phyloP scores from a whole-genome alignment of 2,888 invertebrate species.

The Autographa pulchrina region DNA sequence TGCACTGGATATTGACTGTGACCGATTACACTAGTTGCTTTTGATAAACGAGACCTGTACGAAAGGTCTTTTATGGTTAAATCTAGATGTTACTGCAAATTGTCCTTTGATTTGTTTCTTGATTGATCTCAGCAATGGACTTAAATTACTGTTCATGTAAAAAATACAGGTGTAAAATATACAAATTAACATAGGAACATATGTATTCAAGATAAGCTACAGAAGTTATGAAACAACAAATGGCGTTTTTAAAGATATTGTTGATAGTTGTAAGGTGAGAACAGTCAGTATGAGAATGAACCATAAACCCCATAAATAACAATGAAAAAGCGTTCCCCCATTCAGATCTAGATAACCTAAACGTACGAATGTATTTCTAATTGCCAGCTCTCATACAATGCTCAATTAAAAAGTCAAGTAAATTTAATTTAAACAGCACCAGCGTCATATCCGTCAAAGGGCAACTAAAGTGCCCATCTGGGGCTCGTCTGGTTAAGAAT shows the following conservation, averaged over 20 bases:
- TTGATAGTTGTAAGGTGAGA: too few relatives aligned
- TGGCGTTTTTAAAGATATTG: too few relatives aligned
- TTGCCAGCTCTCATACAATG: constrained; percentile 19
- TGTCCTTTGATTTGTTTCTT: not conserved
- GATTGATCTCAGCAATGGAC: not conserved
- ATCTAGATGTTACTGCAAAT: constrained; percentile 17
- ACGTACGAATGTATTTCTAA: constrained; percentile 45
- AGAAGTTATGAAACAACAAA: too few relatives aligned
- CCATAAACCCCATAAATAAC: constrained; percentile 7
- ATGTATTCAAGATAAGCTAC: too few relatives aligned
- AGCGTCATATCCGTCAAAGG: constrained; percentile 19
- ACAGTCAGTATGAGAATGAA: too few relatives aligned
- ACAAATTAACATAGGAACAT: too few relatives aligned
- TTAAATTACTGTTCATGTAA: too few relatives aligned
- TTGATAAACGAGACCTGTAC: constrained; percentile 50
- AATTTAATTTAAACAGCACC: constrained; percentile 3
- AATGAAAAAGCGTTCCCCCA: constrained; percentile 24
- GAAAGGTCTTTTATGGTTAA: constrained; percentile 35
- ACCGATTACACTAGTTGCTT: constrained; percentile 72
- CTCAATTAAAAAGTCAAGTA: constrained; percentile 22
- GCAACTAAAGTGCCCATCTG: constrained; percentile 21
- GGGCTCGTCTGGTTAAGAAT: not conserved
- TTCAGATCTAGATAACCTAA: constrained; percentile 48
- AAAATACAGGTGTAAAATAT: too few relatives aligned
- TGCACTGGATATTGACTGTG: constrained; percentile 72